These are phyloP conservation scores for Stercorarius parasiticus DNA, from an alignment of 2,113 vertebrate species.

Conservation along the genomic window DNA sequence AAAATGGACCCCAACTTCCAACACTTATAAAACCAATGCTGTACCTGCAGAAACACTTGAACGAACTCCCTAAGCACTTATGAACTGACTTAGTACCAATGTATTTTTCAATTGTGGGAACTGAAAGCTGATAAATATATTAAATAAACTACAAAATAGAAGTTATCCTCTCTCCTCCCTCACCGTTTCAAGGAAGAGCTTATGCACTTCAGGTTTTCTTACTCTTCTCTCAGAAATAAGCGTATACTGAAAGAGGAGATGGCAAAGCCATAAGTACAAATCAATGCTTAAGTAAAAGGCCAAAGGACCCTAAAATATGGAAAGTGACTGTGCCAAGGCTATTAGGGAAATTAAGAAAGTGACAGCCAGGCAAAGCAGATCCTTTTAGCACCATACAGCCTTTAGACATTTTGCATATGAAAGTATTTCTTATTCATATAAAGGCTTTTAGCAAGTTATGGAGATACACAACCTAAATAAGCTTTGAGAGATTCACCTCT, in stretches of 20 bases:
- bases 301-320: neutral
- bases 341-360: slow-evolving; percentile 15
- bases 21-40: neutral
- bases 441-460: neutral
- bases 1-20: neutral
- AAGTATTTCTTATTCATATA: slow-evolving; percentile 13
- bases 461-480: neutral
- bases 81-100: neutral
- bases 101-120: neutral
- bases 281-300: neutral
- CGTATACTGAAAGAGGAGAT: neutral
- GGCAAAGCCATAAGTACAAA: neutral
- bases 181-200: neutral
- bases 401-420: neutral
- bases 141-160: neutral
- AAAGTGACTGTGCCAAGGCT: neutral
- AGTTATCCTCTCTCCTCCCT: neutral
- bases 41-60: neutral
- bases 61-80: neutral
- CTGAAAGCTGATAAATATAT: neutral
- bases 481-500: neutral
- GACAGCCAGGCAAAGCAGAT: neutral
- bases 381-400: neutral
- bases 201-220: neutral
- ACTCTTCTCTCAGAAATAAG: neutral